A percentile compares a stretch with the other conserved stretches of the same genome.
Conservation (phyloP, 2,113 vertebrate genomes). For the Salvelinus fontinalis region DNA sequence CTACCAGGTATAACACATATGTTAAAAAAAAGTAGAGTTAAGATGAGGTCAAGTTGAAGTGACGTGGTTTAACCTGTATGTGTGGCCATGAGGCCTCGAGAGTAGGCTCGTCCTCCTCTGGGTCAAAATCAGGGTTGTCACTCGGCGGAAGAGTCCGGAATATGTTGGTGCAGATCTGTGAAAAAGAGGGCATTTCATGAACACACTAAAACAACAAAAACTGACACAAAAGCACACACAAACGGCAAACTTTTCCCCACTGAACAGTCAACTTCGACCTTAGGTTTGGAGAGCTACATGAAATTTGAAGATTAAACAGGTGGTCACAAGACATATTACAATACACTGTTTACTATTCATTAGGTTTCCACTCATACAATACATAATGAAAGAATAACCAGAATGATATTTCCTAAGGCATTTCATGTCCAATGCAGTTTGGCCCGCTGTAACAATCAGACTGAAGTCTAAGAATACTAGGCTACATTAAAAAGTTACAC, state of each 20-base stretch:
- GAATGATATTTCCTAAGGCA: too few relatives aligned
- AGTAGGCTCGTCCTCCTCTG: slow-evolving; percentile 97
- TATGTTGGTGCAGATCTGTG: slow-evolving; percentile 93
- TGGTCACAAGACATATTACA: too few relatives aligned
- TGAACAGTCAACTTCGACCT: not conserved
- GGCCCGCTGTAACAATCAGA: too few relatives aligned
- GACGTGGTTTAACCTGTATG: slow-evolving; percentile 81
- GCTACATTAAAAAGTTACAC: too few relatives aligned
- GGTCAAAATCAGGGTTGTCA: slow-evolving; percentile 98
- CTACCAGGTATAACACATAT: not conserved
- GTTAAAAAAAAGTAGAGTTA: not conserved
- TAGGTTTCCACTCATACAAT: too few relatives aligned
- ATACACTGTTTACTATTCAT: too few relatives aligned
- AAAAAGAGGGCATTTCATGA: slow-evolving; percentile 37
- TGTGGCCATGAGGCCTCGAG: slow-evolving; percentile 98
- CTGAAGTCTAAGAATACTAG: too few relatives aligned
- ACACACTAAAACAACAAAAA: not conserved
- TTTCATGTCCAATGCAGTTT: too few relatives aligned
- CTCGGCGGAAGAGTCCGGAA: slow-evolving; percentile 96
- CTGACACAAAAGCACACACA: not conserved
- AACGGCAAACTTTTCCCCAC: not conserved
- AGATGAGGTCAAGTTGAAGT: not conserved
- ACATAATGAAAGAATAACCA: too few relatives aligned
- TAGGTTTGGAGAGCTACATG: too few relatives aligned
- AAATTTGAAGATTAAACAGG: too few relatives aligned